Base-by-base conservation (phyloP, 2,888 invertebrate species). In the Tolmerus cingulatus region DNA sequence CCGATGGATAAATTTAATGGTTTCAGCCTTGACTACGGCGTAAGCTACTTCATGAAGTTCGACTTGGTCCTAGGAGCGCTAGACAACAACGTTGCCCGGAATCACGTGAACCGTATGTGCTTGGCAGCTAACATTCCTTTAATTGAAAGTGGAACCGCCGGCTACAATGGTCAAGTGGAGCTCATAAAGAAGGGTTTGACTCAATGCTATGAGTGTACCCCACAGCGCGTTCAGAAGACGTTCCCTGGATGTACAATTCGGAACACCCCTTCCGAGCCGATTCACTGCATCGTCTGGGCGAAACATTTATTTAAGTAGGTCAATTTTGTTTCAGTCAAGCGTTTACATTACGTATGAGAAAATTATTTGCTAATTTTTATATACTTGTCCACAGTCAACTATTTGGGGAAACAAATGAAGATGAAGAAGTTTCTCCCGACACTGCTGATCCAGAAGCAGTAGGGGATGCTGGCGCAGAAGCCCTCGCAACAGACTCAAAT, bases 211-310 rank as follows among this genome's bases (percentile, higher is more conserved):
- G 99, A 99, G 92, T 99, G 99, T 92, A 95, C 96, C 86, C 97
- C 98, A 0, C 98, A 98, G 92, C 95, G 97, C 8, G 94, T 96
- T 23, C 97, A 98, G 91, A 98, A 98, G 92, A 96, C 97, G 7
- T 99, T 96, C 93, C 99, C 99, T 0, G 98, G 99, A 0, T 99
- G 99, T 92, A 99, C 99, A 1, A 99, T 99, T 90, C 94, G 99
- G 74, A 99, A 99, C 92, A 99, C 99, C 0, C 99, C 99, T 0
- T 99, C 98, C 0, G 99, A 99, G 92, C 98, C 98, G 0, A 98
- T 99, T 90, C 99, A 99, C 93, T 99, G 99, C 92, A 98, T 99
- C 89, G 99, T 99, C 27, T 99, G 99, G 99, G 97, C 98, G 0
- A 99, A 99, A 92, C 98, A 99, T 94, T 94, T 99, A 12, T 99